A percentile compares a stretch with the other conserved stretches of the same genome.
Evolutionary conservation across 2,888 invertebrate genomes (phyloP).

Genomic region (Temnothorax ravouxi): DNA sequence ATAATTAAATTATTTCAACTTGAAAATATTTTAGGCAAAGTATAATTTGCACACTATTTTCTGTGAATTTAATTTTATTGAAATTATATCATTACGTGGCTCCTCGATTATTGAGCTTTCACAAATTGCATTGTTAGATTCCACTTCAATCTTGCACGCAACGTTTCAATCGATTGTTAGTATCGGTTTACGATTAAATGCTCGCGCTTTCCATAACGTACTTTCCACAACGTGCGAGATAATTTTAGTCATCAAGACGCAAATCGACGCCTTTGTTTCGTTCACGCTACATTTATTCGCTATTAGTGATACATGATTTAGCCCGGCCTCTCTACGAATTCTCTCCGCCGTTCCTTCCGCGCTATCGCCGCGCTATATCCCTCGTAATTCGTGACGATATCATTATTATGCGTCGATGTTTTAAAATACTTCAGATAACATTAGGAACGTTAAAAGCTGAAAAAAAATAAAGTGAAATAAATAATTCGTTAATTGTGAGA

Average conservation of each 20-base stretch:
- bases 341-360: constrained; percentile 41
- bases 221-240: constrained; percentile 50
- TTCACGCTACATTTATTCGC: constrained; percentile 75
- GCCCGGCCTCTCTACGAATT: constrained; percentile 54
- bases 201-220: neutral
- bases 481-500: neutral
- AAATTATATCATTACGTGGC: neutral
- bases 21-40: neutral
- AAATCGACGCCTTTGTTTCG: constrained; percentile 71
- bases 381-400: constrained; percentile 64
- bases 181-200: constrained; percentile 14
- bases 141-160: neutral
- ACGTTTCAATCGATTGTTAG: constrained; percentile 27
- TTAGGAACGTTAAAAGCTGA: neutral
- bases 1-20: neutral
- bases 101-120: neutral
- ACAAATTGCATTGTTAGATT: neutral
- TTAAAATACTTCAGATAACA: neutral
- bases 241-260: constrained; percentile 72
- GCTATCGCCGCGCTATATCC: constrained; percentile 49
- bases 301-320: constrained; percentile 77
- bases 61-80: neutral
- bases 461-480: neutral
- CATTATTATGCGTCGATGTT: constrained; percentile 34
- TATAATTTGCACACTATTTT: neutral